These are phyloP conservation scores for Penaeus vannamei DNA, from an alignment of 1,140 invertebrate species.

Conservation along the genomic window DNA sequence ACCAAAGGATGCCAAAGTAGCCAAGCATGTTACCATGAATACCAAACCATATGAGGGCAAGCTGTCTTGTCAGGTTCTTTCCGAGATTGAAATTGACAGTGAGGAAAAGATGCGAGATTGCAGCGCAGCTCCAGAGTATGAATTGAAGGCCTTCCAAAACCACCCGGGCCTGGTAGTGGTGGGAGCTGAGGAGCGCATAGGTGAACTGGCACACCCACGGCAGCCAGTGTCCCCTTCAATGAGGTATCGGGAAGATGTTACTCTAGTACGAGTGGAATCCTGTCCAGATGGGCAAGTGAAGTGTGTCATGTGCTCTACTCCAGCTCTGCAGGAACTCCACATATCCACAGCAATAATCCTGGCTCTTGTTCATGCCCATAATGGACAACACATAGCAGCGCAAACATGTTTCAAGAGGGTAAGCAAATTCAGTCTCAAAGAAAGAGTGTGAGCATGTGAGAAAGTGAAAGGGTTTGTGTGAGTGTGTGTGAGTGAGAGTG, in stretches of 20 bases:
- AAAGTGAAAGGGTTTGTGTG: neutral
- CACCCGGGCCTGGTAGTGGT: slow-evolving; percentile 4
- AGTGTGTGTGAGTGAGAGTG: neutral
- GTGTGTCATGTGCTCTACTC: slow-evolving; percentile 42
- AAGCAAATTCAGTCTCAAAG: neutral
- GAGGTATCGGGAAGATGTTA: neutral
- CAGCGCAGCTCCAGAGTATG: neutral
- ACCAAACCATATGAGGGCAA: neutral
- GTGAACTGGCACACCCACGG: neutral
- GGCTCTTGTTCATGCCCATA: slow-evolving; percentile 29
- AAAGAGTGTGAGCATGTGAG: neutral
- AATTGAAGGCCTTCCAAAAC: neutral
- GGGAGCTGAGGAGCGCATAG: slow-evolving; percentile 1
- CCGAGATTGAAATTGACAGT: neutral
- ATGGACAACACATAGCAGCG: neutral
- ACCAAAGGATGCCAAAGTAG: neutral
- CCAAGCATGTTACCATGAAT: neutral
- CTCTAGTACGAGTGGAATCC: neutral
- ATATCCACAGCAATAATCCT: slow-evolving; percentile 36
- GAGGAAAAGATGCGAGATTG: slow-evolving; percentile 37
- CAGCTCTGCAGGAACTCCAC: slow-evolving; percentile 24
- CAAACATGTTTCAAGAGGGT: slow-evolving; percentile 27
- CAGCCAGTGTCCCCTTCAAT: slow-evolving; percentile 8
- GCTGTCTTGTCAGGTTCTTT: neutral
- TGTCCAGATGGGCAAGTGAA: neutral